A percentile compares a stretch with the other conserved stretches of the same genome.
These are phyloP conservation scores for Gadus chalcogrammus DNA, from an alignment of 2,113 vertebrate genomes.

Conservation along the genomic window DNA sequence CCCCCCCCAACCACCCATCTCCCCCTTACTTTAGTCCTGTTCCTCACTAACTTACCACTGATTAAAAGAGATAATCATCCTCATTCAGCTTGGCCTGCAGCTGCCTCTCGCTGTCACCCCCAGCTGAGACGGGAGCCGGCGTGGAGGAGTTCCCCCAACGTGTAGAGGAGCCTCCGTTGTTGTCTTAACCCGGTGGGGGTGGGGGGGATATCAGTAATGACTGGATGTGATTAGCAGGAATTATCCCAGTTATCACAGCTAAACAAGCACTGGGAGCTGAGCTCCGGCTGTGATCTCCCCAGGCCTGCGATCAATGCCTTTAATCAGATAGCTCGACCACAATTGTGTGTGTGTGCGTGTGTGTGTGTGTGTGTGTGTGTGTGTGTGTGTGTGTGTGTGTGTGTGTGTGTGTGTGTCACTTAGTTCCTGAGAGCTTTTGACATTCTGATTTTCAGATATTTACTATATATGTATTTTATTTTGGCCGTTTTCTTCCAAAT, in stretches of 20 bases:
- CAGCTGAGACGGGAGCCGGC: conserved; percentile 13
- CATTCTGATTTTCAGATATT: no score
- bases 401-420: not conserved
- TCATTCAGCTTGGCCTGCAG: conserved; percentile 81
- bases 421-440: no score
- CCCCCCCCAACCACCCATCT: not conserved
- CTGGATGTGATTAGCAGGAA: conserved; percentile 84
- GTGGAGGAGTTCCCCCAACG: conserved; percentile 56
- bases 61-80: conserved; percentile 57
- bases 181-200: conserved; percentile 62
- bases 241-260: conserved; percentile 85
- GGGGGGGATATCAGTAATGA: conserved; percentile 54
- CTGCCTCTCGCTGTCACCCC: conserved; percentile 72
- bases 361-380: no score
- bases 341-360: no score
- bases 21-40: not conserved
- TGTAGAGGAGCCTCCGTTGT: conserved; percentile 59
- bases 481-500: no score
- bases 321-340: not conserved
- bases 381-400: not conserved
- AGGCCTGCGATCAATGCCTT: conserved; percentile 76
- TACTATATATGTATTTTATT: no score
- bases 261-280: conserved; percentile 65
- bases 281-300: conserved; percentile 78
- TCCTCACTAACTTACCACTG: conserved; percentile 35